Base-by-base conservation (phyloP, 1,140 invertebrate species). In the Dendrolimus punctatus region DNA sequence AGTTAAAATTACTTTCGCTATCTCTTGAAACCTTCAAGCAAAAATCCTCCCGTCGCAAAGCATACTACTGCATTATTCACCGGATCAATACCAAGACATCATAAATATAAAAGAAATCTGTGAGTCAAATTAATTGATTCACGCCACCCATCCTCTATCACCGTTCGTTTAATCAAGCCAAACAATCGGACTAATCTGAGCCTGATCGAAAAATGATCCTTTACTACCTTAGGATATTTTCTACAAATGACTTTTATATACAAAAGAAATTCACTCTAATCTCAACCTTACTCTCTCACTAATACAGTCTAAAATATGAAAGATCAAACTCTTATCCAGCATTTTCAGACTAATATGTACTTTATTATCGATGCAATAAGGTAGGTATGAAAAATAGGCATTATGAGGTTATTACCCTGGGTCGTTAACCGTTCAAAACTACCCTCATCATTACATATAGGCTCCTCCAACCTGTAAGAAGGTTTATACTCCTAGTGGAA, bases 341-440 rank as follows among this genome's bases (percentile, higher is more conserved):
- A 23, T 23, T 23, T 23, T 23, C 23, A 23, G 23, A 23, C 23
- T 2, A 23, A 23, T 23, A 23, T 23, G 23, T 23, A 23, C 23
- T 23, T 23, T 23, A 23, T 23, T 23, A 1, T 23, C 23, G 23
- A 2, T 23, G 23, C 23, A 23, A 3, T 23, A 23, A 23, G 23
- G 23, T 23, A 23, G 23, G 23, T 23, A 23, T 23, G 23, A 23
- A 23, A 23, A 39, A 38, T 44, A 36, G 7, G 23, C 23, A 45
- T 9, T 23, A 45, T 44, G 56, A 7, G 51, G 62, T 60, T 68
- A 66, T 65, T 66, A 55, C 62, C 6, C 53, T 55, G 55, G 68
- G 70, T 68, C 69, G 61, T 57, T 60, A 64, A 63, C 63, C 65
- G 75, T 70, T 73, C 66, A 71, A 69, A 71, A 64, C 66, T 67